Conservation (phyloP, 2,113 vertebrate species). For the Heterochromis multidens region DNA sequence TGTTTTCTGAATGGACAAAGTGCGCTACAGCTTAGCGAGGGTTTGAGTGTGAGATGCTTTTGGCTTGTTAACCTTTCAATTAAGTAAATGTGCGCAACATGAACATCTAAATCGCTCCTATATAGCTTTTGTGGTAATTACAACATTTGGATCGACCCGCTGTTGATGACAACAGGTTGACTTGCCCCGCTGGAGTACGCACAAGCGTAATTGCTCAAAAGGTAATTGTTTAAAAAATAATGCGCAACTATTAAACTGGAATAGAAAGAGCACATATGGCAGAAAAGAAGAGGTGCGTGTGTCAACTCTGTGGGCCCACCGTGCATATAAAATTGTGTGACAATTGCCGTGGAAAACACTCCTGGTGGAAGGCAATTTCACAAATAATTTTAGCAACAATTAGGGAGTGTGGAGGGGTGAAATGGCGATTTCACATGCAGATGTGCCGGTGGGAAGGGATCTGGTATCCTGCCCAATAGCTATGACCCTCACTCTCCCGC, state of each 20-base stretch:
- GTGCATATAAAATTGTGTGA: conserved; percentile 71
- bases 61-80: conserved; percentile 66
- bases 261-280: conserved; percentile 59
- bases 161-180: conserved; percentile 65
- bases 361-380: conserved; percentile 91
- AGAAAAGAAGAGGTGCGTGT: conserved; percentile 52
- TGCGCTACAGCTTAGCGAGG: not conserved
- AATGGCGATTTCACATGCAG: conserved; percentile 93
- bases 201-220: conserved; percentile 52
- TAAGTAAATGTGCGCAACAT: conserved; percentile 58
- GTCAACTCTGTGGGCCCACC: conserved; percentile 74
- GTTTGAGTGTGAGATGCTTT: conserved; percentile 25
- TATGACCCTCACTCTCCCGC: conserved; percentile 68
- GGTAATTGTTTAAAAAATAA: conserved; percentile 64
- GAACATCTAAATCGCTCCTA: conserved; percentile 36
- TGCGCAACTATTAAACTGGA: conserved; percentile 43
- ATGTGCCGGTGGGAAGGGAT: conserved; percentile 77
- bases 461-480: conserved; percentile 72
- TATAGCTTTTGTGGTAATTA: conserved; percentile 57
- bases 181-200: conserved; percentile 21
- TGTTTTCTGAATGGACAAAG: conserved; percentile 2
- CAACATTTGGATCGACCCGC: conserved; percentile 53
- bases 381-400: conserved; percentile 96
- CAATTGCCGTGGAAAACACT: conserved; percentile 80
- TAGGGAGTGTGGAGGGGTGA: conserved; percentile 92